Evolutionary conservation across 1,140 invertebrate genomes (phyloP), one percentile per base, ranked within the genome.

Genomic region (Lepidurus packardi): DNA sequence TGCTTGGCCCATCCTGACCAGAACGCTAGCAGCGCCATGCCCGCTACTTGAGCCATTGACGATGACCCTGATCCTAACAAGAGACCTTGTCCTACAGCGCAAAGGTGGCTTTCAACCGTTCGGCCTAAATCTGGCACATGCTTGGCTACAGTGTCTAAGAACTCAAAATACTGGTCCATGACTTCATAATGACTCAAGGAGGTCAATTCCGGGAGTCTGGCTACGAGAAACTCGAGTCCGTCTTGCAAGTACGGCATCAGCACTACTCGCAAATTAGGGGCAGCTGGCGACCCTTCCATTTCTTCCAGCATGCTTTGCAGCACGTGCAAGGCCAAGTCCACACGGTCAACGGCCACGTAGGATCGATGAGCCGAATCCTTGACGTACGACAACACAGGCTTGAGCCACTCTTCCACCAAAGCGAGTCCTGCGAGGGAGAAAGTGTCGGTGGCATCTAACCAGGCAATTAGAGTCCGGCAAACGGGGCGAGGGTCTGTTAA

Each of bases 351-450:
- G 53, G 16, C 53, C 53, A 65, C 53, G 53, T 65, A 65, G 21
- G 53, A 65, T 65, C 53, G 53, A 65, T 16, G 53, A 65, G 13
- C 53, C 13, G 53, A 65, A 21, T 65, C 53, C 7, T 13, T 65
- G 53, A 65, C 53, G 13, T 65, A 65, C 5, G 9, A 65, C 6
- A 65, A 21, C 21, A 65, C 53, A n/a, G 53, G 53, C 53, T 65
- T 21, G 53, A 65, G 53, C 53, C 53, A 65, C 53, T 65, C 53
- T 65, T 65, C 53, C 53, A 65, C 53, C n/a, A 21, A 65, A 65
- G 53, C 8, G 9, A 65, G 13, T 13, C 3, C 53, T 21, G 4
- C 21, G 16, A 7, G 53, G 13, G 10, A 47, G 45, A 47, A 47
- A 16, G 16, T 34, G 34, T 34, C 34, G 16, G 10, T 16, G 53